phyloP scores from a whole-genome alignment of 2,113 vertebrate genomes.

The Nannospalax galili region DNA sequence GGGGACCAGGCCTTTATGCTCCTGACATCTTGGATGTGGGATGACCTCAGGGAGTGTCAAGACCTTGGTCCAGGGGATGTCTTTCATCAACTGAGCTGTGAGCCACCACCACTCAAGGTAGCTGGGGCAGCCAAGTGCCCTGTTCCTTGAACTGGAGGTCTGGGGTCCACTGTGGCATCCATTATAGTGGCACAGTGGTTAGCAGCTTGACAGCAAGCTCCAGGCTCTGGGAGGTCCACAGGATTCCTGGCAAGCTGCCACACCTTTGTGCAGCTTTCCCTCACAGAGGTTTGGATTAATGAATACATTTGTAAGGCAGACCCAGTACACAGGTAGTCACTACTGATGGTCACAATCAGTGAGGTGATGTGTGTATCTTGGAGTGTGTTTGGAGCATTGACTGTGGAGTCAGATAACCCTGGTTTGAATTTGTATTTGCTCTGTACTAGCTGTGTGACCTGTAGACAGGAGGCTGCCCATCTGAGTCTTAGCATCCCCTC shows the following conservation, averaged over 20 bases:
- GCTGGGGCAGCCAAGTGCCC: background rate
- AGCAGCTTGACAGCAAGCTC: background rate
- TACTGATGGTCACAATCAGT: background rate
- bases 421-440: background rate
- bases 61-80: background rate
- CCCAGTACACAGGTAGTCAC: background rate
- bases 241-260: background rate
- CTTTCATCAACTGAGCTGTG: background rate
- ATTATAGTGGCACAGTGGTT: background rate
- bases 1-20: background rate
- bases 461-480: background rate
- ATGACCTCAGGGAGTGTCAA: background rate
- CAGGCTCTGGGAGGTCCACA: background rate
- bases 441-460: background rate
- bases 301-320: background rate
- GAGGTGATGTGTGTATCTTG: background rate
- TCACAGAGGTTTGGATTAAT: background rate
- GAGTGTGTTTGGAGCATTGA: background rate
- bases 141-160: background rate
- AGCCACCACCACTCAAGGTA: background rate
- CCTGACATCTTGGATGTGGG: background rate
- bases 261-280: background rate
- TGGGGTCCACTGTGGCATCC: background rate
- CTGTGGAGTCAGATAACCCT: background rate
- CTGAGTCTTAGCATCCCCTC: background rate